phyloP scores from a whole-genome alignment of 2,113 vertebrate genomes.

The Gobius niger region DNA sequence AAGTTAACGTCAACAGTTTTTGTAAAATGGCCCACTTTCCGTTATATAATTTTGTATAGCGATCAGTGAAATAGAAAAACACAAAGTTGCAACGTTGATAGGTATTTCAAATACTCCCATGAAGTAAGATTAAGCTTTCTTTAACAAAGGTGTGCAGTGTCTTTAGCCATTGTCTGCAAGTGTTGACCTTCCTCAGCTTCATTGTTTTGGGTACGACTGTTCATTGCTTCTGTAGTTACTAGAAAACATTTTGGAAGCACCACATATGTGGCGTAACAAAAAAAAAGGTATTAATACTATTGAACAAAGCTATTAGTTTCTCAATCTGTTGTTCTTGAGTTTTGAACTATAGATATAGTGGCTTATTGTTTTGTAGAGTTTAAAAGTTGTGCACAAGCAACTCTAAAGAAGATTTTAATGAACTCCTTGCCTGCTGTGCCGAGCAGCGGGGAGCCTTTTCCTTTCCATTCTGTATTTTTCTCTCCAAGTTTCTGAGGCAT shows the following conservation, averaged over 20 bases:
- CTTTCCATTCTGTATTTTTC: constrained; percentile 62
- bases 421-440: constrained; percentile 53
- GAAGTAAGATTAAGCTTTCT: constrained; percentile 47
- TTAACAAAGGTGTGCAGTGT: constrained; percentile 45
- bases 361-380: constrained; percentile 61
- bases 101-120: constrained; percentile 53
- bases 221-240: constrained; percentile 65
- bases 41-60: constrained; percentile 53
- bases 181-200: constrained; percentile 47
- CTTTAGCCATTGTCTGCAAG: constrained; percentile 60
- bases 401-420: constrained; percentile 74
- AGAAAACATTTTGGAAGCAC: constrained; percentile 55
- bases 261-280: constrained; percentile 67
- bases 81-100: constrained; percentile 52
- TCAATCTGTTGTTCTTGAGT: constrained; percentile 59
- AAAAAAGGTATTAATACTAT: constrained; percentile 60
- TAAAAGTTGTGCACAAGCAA: constrained; percentile 75
- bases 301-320: constrained; percentile 61
- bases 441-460: constrained; percentile 51
- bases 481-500: constrained; percentile 77
- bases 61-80: constrained; percentile 45
- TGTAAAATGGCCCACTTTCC: constrained; percentile 47
- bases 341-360: constrained; percentile 57
- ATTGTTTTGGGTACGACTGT: constrained; percentile 45
- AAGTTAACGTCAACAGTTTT: constrained; percentile 33